phyloP scores from a whole-genome alignment of 2,797 vertebrate genomes.

The Anguilla pacifica region DNA sequence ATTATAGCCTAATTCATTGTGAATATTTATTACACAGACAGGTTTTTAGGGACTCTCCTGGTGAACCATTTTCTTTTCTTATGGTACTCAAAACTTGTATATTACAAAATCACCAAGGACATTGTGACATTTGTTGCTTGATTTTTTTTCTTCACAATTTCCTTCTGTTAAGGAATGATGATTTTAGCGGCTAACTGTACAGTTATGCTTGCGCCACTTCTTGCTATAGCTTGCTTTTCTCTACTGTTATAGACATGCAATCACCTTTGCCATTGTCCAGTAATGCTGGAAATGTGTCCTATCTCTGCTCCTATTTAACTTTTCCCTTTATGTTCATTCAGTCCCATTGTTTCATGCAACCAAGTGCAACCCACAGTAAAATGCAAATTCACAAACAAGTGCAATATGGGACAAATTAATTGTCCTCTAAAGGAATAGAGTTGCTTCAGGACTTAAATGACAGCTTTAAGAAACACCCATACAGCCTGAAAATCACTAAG shows the following conservation, averaged over 20 bases:
- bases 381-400: neutral
- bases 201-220: neutral
- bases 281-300: neutral
- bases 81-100: neutral
- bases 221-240: neutral
- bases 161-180: neutral
- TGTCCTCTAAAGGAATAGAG: neutral
- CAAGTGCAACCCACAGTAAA: neutral
- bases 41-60: neutral
- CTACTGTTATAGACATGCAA: neutral
- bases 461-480: slow-evolving; percentile 23
- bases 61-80: neutral
- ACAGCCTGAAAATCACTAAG: slow-evolving; percentile 1
- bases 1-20: neutral
- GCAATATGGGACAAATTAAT: neutral
- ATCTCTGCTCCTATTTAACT: neutral
- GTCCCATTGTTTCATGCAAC: neutral
- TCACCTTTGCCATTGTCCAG: neutral
- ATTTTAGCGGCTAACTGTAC: neutral
- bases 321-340: neutral
- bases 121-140: neutral
- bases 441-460: slow-evolving; percentile 18
- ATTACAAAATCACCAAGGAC: neutral
- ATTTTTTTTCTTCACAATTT: neutral
- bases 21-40: neutral